Percentiles rank a stretch among this genome's conserved stretches.
Conservation (phyloP, 1,140 invertebrate genomes). For the Drosophila varians region DNA sequence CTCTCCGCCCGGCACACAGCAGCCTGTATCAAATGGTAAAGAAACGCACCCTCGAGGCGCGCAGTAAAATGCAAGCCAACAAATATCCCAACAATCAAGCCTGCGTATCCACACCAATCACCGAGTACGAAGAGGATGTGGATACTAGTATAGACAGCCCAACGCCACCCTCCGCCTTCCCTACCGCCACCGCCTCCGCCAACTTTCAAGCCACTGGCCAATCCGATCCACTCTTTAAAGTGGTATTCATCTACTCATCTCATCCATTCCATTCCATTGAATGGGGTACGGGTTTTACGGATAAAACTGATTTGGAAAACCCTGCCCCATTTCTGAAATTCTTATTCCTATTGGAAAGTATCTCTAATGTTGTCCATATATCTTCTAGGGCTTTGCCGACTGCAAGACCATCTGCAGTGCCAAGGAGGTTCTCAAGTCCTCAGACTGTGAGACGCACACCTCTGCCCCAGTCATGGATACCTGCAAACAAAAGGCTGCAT, state of each 20-base stretch:
- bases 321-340: not conserved
- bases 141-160: not conserved
- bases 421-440: slow-evolving; percentile 60
- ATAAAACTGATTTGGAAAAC: not conserved
- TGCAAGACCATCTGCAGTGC: slow-evolving; percentile 29
- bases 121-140: slow-evolving; percentile 31
- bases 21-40: slow-evolving; percentile 81
- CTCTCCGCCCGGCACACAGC: slow-evolving; percentile 55
- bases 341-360: not conserved
- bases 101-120: slow-evolving; percentile 40
- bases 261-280: not conserved
- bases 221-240: slow-evolving; percentile 34
- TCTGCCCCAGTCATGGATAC: slow-evolving; percentile 12
- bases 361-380: not conserved
- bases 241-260: slow-evolving; percentile 29
- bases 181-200: not conserved
- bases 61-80: slow-evolving; percentile 70
- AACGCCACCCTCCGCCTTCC: not conserved
- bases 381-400: slow-evolving; percentile 39
- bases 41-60: slow-evolving; percentile 73
- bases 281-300: not conserved
- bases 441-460: slow-evolving; percentile 31
- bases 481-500: slow-evolving; percentile 35
- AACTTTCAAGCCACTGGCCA: slow-evolving; percentile 2
- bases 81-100: slow-evolving; percentile 72